These are phyloP conservation scores for Lucinisca nassula DNA, from an alignment of 2,888 invertebrate species.

Conservation along the genomic window DNA sequence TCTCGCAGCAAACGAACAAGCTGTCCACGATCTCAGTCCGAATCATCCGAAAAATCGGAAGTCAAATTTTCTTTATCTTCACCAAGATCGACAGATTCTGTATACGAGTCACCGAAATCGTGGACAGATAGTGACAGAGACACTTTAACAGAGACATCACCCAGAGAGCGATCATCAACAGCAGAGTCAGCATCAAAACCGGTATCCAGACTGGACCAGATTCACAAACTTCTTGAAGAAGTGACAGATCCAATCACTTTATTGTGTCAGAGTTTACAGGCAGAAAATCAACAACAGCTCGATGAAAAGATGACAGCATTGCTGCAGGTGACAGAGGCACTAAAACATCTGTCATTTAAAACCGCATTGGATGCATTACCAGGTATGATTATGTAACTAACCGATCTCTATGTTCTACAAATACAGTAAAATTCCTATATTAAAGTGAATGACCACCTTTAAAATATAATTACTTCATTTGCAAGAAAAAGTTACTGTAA, in stretches of 20 bases:
- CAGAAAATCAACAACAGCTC: slow-evolving; percentile 37
- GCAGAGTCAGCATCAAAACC: too few relatives aligned
- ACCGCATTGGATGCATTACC: neutral
- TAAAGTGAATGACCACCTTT: too few relatives aligned
- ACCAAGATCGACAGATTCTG: neutral
- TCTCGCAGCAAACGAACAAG: neutral
- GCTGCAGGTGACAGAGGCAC: slow-evolving; percentile 35
- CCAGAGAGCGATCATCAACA: neutral
- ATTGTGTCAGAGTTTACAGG: slow-evolving; percentile 56
- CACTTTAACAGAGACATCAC: neutral
- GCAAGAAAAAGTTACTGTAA: too few relatives aligned
- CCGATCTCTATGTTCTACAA: too few relatives aligned
- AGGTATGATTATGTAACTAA: too few relatives aligned
- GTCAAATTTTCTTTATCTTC: neutral
- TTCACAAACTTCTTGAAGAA: slow-evolving; percentile 48
- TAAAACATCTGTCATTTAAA: slow-evolving; percentile 41
- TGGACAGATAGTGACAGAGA: neutral
- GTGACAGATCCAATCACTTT: slow-evolving; percentile 48
- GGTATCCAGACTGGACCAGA: slow-evolving; percentile 55
- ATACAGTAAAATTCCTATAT: too few relatives aligned
- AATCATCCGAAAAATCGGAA: neutral
- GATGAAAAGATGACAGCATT: slow-evolving; percentile 62
- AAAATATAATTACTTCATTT: too few relatives aligned
- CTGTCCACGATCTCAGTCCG: neutral
- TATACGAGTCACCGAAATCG: neutral